Evolutionary conservation across 2,888 invertebrate genomes (phyloP), one percentile per base, ranked within the genome.

Genomic region (Caenorhabditis uteleia): DNA sequence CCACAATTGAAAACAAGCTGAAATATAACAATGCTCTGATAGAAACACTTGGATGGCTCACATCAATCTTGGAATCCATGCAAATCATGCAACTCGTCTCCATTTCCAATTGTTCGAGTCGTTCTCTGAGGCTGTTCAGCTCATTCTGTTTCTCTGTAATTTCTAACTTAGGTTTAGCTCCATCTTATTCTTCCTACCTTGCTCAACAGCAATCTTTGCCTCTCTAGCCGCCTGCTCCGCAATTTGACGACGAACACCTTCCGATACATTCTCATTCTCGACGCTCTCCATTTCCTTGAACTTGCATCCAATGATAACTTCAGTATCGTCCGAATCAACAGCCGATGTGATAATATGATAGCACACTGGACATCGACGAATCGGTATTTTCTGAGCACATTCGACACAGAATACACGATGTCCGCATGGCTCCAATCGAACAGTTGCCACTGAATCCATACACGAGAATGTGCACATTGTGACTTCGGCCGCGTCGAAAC

Each of bases 381-480:
- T 55, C 5, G 68, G 50, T 16, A 60, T 66, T 27, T 38, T 59
- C 27, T 55, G 46, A 1, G 68, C 70, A 47, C 73, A 73, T 29
- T 65, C 64, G n/a, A 51, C 59, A 54, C 75, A 75, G 8, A 68
- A 61, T 20, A 70, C 73, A n/a, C 70, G 60, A 50, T 75, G 75
- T 21, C 71, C 73, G 43, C 75, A 75, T 8, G 75, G 75, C 8
- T 65, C 31, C 48, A 75, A 68, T 45, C 65, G 54, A 33, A 75
- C 72, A 38, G 68, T 69, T 14, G 75, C 75, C 23, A 68, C 49
- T 10, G 61, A 62, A 47, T 71, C 65, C 39, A 70, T 58, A 49
- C 75, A 75, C 43, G 64, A 61, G 50, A 75, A 75, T 6, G 75
- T 71, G 53, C 75, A 75, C 70, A 75, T 71, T 6, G 66, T 57